Evolutionary conservation across 2,888 invertebrate genomes (phyloP), one percentile per base, ranked within the genome.

Genomic region (Archaeoteleia sp.): DNA sequence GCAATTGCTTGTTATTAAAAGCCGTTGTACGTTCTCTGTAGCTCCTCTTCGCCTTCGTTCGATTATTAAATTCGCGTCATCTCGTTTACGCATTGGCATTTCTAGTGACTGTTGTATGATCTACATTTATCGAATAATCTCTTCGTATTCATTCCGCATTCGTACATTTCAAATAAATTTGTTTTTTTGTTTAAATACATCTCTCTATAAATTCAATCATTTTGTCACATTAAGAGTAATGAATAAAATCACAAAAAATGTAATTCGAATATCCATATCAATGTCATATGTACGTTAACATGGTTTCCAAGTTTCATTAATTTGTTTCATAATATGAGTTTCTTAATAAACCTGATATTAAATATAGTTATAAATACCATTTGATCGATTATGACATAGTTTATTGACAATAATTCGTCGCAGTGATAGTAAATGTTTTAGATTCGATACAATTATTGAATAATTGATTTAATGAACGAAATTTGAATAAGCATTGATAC

Each of bases 1-100:
- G 75, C 72, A 49, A 60, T 72, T 55, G 68, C 53, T 71, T 78
- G 77, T 78, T 77, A 80, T 79, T 78, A 76, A 80, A 79, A 79
- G 77, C 79, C 71, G 74, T 76, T 63, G 68, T 53, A 46, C 54
- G 53, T 61, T 57, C 57, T 40, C 48, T 51, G 49, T 48, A 54
- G 8, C 49, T 43, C 39, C 34, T 40, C 30, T 62, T 61, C 66
- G 35, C 49, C 45, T 45, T 32, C 53, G 55, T 69, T 68, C 51
- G 68, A 60, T 72, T 73, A 74, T 74, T 74, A 71, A 73, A 74
- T 74, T 72, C 67, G 65, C 70, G 72, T 72, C 72, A 70, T 69
- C 71, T 72, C 70, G 73, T 69, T 65, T 58, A 40, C 32, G 58
- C 57, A 69, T 65, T 54, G 60, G 61, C 60, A 53, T 65, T 68